Conservation (phyloP, 2,888 invertebrate genomes). For the Pheosia tremula region DNA sequence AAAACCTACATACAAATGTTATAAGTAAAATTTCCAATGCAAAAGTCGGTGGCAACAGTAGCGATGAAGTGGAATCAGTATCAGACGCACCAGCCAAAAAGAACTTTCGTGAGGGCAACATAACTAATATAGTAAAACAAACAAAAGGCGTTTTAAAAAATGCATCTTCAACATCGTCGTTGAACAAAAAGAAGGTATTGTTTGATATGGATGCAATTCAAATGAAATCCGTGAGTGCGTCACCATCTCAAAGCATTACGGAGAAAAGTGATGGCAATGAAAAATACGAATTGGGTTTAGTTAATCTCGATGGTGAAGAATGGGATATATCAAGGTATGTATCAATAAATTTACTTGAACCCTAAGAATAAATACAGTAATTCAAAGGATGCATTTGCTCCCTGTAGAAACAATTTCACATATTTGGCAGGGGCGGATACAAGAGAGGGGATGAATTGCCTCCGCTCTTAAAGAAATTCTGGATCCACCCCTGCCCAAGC, state of each 20-base stretch:
- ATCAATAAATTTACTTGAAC: not conserved
- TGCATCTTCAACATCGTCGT: conserved; percentile 79
- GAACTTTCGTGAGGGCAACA: conserved; percentile 54
- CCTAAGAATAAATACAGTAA: no score
- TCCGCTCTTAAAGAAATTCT: no score
- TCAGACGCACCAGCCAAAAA: conserved; percentile 51
- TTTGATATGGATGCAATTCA: conserved; percentile 86
- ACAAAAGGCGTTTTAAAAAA: conserved; percentile 85
- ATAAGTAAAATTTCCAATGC: conserved; percentile 16
- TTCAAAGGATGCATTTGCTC: no score
- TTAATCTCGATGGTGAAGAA: conserved; percentile 77
- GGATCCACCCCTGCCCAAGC: no score
- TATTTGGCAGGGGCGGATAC: no score
- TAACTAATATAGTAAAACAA: conserved; percentile 50
- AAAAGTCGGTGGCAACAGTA: conserved; percentile 46
- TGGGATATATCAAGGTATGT: conserved; percentile 83
- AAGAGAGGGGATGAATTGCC: no score
- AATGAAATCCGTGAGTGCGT: conserved; percentile 80
- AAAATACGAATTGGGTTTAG: conserved; percentile 67
- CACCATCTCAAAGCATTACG: conserved; percentile 78
- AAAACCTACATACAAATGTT: conserved; percentile 24
- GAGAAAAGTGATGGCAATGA: conserved; percentile 70
- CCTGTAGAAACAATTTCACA: no score
- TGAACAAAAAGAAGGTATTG: conserved; percentile 86
- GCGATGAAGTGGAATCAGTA: conserved; percentile 57